These are phyloP conservation scores for Takifugu bimaculatus DNA, from an alignment of 2,113 vertebrate species.

Conservation along the genomic window DNA sequence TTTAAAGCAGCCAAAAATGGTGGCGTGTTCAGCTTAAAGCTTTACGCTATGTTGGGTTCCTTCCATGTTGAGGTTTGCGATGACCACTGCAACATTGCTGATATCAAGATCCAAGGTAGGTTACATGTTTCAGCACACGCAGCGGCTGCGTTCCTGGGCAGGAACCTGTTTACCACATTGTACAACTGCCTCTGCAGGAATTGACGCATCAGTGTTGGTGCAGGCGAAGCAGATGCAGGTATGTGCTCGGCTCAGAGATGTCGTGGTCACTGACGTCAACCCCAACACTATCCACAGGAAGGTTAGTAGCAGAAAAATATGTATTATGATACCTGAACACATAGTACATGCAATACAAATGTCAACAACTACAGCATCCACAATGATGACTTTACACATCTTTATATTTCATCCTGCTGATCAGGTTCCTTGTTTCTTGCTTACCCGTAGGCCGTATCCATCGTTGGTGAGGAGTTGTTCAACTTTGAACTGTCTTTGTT, in stretches of 20 bases:
- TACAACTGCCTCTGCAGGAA: slow-evolving; percentile 70
- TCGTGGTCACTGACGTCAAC: slow-evolving; percentile 87
- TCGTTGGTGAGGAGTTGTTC: slow-evolving; percentile 94
- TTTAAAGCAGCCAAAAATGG: slow-evolving; percentile 74
- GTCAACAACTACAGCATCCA: too few relatives aligned
- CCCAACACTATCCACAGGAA: slow-evolving; percentile 86
- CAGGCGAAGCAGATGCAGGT: slow-evolving; percentile 80
- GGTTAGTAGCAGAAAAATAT: slow-evolving; percentile 42
- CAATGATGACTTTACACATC: too few relatives aligned
- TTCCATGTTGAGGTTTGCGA: slow-evolving; percentile 87
- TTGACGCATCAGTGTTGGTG: slow-evolving; percentile 83
- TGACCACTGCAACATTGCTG: slow-evolving; percentile 83
- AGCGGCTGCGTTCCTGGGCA: not conserved
- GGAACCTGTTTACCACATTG: not conserved
- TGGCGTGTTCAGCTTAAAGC: slow-evolving; percentile 80
- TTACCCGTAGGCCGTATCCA: slow-evolving; percentile 85
- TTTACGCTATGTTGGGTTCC: slow-evolving; percentile 86
- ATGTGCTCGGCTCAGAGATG: slow-evolving; percentile 85
- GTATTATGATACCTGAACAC: too few relatives aligned
- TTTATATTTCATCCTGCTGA: not conserved
- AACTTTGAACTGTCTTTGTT: slow-evolving; percentile 86
- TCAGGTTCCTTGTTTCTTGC: not conserved
- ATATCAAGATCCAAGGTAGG: slow-evolving; percentile 88
- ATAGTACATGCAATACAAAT: too few relatives aligned
- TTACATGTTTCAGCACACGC: not conserved